Base-by-base conservation (phyloP, 2,797 vertebrate species). In the Holocentrus rufus region DNA sequence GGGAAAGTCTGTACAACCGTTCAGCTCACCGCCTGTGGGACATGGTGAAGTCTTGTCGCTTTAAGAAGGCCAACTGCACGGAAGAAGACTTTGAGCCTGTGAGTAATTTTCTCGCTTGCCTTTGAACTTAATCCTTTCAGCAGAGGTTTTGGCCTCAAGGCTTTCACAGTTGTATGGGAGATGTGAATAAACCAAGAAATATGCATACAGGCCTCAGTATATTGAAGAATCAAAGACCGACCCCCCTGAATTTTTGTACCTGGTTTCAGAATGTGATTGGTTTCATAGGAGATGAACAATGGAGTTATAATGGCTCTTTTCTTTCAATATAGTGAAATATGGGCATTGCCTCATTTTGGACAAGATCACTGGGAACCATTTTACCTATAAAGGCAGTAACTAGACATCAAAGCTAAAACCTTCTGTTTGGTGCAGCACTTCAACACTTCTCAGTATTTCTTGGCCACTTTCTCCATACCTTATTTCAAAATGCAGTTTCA, bases 81-180 rank as follows among this genome's bases (percentile, higher is more conserved):
- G 81, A 80, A 69, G 77, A 87, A 85, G 93, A 92, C 91, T 92
- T 90, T 85, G 81, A 91, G 89, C 91, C 87, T 88, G 87, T 79
- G 85, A 92, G 91, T 92, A 83, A 92, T 94, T 93, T 90, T 85
- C 89, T 84, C 76, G 74, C 88, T 87, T 89, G 80, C 91, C 92
- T 94, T 94, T 94, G 91, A 94, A 93, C 92, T 92, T 93, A 92
- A 93, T 93, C 90, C 91, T 92, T 92, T 93, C 90, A 90, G 89
- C 74, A 77, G 85, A 88, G 74, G 82, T 86, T 89, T 82, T 85
- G 85, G 86, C 89, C 92, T 86, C 73, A 67, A 87, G 91, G 90
- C 81, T 88, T 77, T 76, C 80, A 76, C 80, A 84, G 81, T 85
- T 89, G 80, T 90, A 81, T 90, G 54, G 72, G 36, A 85, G 82